A percentile compares a stretch with the other conserved stretches of the same genome.
These are phyloP conservation scores for Crepidodera aurea DNA, from an alignment of 2,888 invertebrate genomes.

Conservation along the genomic window DNA sequence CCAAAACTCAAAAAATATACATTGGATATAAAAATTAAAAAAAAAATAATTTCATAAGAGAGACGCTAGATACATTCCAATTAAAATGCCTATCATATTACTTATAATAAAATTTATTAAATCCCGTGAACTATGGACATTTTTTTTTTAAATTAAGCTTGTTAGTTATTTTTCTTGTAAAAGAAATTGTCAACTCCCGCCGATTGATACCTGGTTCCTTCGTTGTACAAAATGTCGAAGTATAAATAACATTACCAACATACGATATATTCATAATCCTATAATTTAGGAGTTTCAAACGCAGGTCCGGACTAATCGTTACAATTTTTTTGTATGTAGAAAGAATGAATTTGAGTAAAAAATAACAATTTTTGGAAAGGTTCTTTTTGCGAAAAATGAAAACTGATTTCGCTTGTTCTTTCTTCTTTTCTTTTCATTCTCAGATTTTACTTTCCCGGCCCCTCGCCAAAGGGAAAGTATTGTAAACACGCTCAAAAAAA, in stretches of 20 bases:
- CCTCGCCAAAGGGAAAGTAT: too few relatives aligned
- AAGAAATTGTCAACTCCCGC: constrained; percentile 7
- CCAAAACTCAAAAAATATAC: too few relatives aligned
- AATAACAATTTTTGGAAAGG: background rate
- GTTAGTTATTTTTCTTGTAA: background rate
- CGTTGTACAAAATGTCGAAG: background rate
- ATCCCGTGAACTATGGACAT: too few relatives aligned
- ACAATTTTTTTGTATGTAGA: too few relatives aligned
- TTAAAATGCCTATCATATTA: too few relatives aligned
- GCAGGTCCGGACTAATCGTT: background rate
- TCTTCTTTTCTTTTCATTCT: background rate
- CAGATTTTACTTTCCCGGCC: too few relatives aligned
- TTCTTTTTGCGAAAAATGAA: background rate
- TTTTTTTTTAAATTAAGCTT: background rate
- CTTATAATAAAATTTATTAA: too few relatives aligned
- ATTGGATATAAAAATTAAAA: too few relatives aligned
- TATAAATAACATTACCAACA: constrained; percentile 17
- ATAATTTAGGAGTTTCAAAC: background rate
- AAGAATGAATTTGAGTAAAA: background rate
- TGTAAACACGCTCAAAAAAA: too few relatives aligned
- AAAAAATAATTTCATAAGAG: too few relatives aligned
- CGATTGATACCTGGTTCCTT: background rate
- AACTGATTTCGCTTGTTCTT: background rate
- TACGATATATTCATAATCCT: constrained; percentile 17
- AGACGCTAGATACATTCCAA: too few relatives aligned